Percentiles rank a stretch among this genome's conserved stretches.
phyloP scores from a whole-genome alignment of 2,113 vertebrate genomes.

The Megaceryle torquata region DNA sequence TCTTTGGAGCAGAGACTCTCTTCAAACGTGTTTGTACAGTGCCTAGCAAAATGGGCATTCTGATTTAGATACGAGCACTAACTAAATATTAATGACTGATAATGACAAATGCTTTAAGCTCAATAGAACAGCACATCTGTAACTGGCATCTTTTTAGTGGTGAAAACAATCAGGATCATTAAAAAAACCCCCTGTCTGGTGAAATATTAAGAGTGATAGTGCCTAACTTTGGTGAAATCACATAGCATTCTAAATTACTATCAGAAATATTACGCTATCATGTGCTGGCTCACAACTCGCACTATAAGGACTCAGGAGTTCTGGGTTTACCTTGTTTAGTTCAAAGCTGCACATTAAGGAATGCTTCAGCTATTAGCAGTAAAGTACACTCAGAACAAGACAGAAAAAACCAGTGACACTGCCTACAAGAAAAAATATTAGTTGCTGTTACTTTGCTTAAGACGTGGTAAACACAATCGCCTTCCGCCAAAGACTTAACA shows the following conservation, averaged over 20 bases:
- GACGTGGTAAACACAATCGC: neutral
- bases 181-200: neutral
- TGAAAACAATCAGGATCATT: neutral
- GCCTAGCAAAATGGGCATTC: neutral
- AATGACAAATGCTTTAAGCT: neutral
- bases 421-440: neutral
- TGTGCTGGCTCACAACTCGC: neutral
- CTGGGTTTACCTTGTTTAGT: neutral
- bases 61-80: neutral
- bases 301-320: neutral
- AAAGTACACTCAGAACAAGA: neutral
- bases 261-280: neutral
- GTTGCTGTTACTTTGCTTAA: neutral
- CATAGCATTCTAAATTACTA: neutral
- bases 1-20: neutral
- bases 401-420: neutral
- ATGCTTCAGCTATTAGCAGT: neutral
- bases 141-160: neutral
- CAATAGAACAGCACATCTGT: neutral
- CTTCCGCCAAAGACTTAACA: neutral
- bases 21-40: neutral
- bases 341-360: neutral
- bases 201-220: neutral
- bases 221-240: neutral
- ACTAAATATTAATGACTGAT: neutral